A percentile compares a stretch with the other conserved stretches of the same genome.
Evolutionary conservation across 2,888 invertebrate species (phyloP).

Genomic region (Yponomeuta cagnagella): DNA sequence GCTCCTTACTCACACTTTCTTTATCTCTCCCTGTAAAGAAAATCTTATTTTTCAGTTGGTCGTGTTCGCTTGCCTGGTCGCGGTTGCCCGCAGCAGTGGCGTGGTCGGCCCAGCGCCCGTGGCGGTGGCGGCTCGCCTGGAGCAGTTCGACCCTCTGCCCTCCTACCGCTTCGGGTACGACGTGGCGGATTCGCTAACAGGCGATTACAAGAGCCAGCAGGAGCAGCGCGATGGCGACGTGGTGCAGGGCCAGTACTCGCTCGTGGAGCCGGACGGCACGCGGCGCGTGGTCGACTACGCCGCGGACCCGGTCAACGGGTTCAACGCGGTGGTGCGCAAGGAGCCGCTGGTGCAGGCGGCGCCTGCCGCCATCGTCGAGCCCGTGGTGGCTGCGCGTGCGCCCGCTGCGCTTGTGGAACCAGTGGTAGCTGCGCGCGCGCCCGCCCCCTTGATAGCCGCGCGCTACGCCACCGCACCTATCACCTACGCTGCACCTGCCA

Average conservation of each 20-base stretch:
- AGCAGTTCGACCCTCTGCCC: constrained; percentile 66
- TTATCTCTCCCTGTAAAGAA: background rate
- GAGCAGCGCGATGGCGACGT: constrained; percentile 74
- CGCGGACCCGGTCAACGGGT: constrained; percentile 54
- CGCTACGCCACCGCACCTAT: constrained; percentile 13
- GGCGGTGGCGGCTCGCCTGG: constrained; percentile 45
- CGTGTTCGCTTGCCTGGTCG: constrained; percentile 58
- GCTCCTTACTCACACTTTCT: background rate
- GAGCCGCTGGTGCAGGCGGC: constrained; percentile 51
- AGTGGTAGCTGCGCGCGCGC: constrained; percentile 32
- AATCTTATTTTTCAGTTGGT: constrained; percentile 46
- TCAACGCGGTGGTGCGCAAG: constrained; percentile 62
- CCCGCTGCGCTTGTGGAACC: constrained; percentile 32
- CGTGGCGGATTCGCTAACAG: constrained; percentile 62
- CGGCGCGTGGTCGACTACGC: constrained; percentile 58
- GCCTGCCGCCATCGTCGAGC: constrained; percentile 52
- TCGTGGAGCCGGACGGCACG: constrained; percentile 62
- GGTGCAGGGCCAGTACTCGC: constrained; percentile 63
- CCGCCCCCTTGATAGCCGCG: constrained; percentile 60
- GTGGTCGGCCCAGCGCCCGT: constrained; percentile 37
- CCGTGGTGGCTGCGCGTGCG: constrained; percentile 39
- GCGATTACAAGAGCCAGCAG: constrained; percentile 63
- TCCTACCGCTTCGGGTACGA: constrained; percentile 72
- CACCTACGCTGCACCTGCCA: constrained; percentile 32
- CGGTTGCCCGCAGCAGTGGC: constrained; percentile 49